Evolutionary conservation across 2,113 vertebrate genomes (phyloP).

Genomic region (Oplegnathus fasciatus): DNA sequence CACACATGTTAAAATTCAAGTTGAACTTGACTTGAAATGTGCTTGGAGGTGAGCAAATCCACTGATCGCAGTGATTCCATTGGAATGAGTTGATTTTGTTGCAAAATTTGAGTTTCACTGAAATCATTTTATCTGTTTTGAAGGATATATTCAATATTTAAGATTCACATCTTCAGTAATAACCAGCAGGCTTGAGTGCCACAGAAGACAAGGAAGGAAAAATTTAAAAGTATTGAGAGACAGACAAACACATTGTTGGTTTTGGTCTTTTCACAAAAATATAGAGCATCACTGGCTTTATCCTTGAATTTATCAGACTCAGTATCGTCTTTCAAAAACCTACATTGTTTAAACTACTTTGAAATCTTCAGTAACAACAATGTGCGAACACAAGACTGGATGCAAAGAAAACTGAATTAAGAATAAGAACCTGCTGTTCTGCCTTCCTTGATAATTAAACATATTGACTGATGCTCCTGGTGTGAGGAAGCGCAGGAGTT

Average conservation of each 20-base stretch:
- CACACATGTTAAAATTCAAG: background rate
- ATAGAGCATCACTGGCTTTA: background rate
- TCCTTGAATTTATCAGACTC: background rate
- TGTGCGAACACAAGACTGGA: background rate
- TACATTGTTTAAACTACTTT: slow-evolving; percentile 12
- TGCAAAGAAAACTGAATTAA: slow-evolving; percentile 28
- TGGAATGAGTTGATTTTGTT: background rate
- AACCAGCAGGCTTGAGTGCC: background rate
- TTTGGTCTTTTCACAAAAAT: background rate
- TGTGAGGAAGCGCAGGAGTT: slow-evolving; percentile 29
- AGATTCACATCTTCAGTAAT: background rate
- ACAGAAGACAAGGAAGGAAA: background rate
- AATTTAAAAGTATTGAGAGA: background rate
- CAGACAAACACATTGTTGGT: background rate
- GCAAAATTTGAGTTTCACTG: background rate
- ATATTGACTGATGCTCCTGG: slow-evolving; percentile 9
- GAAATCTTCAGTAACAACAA: background rate
- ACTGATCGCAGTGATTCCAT: background rate
- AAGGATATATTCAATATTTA: background rate
- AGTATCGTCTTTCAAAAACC: slow-evolving; percentile 4
- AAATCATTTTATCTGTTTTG: background rate
- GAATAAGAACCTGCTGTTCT: slow-evolving; percentile 29
- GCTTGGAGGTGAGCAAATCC: background rate
- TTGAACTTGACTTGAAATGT: background rate
- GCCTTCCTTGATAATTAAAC: slow-evolving; percentile 22